phyloP scores from a whole-genome alignment of 2,888 invertebrate species.

The Pomacea canaliculata region DNA sequence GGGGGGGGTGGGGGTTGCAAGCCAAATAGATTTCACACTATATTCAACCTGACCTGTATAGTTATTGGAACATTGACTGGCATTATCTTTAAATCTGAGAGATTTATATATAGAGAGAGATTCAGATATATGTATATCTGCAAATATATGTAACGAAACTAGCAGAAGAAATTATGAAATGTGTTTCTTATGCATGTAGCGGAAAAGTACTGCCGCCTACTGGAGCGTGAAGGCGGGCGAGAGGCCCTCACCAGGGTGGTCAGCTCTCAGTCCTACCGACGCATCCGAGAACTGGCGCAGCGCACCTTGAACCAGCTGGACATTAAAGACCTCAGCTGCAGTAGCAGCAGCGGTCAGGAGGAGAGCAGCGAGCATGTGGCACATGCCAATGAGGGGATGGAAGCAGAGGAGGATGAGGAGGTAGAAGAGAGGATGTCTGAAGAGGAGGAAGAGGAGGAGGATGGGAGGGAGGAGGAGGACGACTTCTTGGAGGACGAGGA shows the following conservation, averaged over 20 bases:
- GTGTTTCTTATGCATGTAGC: conserved; percentile 73
- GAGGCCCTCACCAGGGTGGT: conserved; percentile 76
- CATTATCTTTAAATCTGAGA: no score
- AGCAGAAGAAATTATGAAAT: no score
- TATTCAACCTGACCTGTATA: no score
- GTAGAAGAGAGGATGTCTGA: conserved; percentile 8
- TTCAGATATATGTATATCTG: no score
- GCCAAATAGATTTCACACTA: no score
- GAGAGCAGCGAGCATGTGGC: no score
- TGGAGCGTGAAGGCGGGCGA: conserved; percentile 88
- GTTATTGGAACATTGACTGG: no score
- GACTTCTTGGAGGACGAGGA: conserved; percentile 8
- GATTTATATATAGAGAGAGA: no score
- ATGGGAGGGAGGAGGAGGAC: neutral
- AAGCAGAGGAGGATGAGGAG: neutral
- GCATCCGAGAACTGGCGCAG: conserved; percentile 46
- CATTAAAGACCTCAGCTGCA: neutral
- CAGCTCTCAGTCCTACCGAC: conserved; percentile 38
- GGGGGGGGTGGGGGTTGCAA: no score
- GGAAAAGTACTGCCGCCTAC: conserved; percentile 89
- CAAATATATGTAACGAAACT: no score
- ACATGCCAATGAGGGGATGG: neutral
- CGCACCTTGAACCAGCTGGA: conserved; percentile 32
- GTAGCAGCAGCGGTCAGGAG: neutral
- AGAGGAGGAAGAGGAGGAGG: conserved; percentile 3